A percentile compares a stretch with the other conserved stretches of the same genome.
Conservation (phyloP, 2,113 vertebrate species). For the Bungarus multicinctus region DNA sequence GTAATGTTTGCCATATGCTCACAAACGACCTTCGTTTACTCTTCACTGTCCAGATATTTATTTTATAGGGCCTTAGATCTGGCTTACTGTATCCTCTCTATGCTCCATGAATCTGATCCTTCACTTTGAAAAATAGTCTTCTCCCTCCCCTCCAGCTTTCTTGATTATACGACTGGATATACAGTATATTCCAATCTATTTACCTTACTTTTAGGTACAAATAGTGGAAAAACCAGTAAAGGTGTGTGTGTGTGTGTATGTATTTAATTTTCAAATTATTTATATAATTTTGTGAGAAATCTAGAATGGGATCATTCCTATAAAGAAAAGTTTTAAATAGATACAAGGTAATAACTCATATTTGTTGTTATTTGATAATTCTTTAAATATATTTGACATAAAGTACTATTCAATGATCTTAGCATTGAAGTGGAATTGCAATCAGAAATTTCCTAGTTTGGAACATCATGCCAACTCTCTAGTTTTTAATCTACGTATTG, state of each 20-base stretch:
- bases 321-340: not conserved
- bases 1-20: not conserved
- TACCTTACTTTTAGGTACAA: not conserved
- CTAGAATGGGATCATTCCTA: not conserved
- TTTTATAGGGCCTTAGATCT: not conserved
- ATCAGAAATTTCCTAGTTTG: not conserved
- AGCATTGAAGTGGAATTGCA: not conserved
- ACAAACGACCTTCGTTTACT: not conserved
- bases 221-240: not conserved
- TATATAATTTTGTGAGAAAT: not conserved
- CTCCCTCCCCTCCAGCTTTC: not conserved
- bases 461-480: not conserved
- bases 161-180: not conserved
- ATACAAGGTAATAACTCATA: not conserved
- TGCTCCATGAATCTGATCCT: not conserved
- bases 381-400: not conserved
- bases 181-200: not conserved
- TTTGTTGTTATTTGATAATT: not conserved
- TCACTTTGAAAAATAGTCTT: not conserved
- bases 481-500: not conserved
- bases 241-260: too few species aligned
- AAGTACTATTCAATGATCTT: not conserved
- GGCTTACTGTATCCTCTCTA: not conserved
- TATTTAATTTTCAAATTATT: not conserved
- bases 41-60: not conserved